These are phyloP conservation scores for Laspeyria flexula DNA, from an alignment of 2,888 invertebrate genomes.

Conservation along the genomic window DNA sequence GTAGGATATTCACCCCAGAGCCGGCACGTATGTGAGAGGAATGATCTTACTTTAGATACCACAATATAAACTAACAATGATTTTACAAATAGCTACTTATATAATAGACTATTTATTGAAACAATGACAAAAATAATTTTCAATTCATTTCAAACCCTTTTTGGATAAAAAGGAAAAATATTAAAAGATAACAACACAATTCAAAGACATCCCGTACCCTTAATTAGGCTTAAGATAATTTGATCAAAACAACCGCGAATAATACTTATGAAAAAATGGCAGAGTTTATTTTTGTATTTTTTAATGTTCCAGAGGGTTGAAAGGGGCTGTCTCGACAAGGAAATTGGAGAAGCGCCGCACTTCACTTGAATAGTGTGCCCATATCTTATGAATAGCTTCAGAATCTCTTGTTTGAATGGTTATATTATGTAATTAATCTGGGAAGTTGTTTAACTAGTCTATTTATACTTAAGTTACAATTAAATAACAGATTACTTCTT, in stretches of 20 bases:
- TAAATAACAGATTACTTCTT: no score
- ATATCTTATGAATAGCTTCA: conserved; percentile 13
- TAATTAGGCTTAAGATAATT: conserved; percentile 55
- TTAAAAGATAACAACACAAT: conserved; percentile 32
- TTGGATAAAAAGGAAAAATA: background rate
- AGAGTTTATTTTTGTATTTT: conserved; percentile 42
- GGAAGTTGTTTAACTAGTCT: no score
- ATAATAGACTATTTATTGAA: background rate
- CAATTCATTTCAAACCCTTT: background rate
- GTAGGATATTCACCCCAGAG: no score
- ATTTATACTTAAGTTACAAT: no score
- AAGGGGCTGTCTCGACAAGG: conserved; percentile 57
- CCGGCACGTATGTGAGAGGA: no score
- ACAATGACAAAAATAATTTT: conserved; percentile 7
- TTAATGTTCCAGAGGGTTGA: conserved; percentile 52
- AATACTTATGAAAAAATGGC: conserved; percentile 33
- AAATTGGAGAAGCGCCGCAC: conserved; percentile 59
- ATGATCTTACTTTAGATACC: no score
- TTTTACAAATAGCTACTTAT: background rate
- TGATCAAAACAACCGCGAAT: conserved; percentile 46
- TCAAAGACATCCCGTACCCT: conserved; percentile 34
- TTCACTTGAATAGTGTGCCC: conserved; percentile 41
- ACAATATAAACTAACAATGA: background rate
- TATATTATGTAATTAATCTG: no score
- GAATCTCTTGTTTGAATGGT: background rate